Conservation (phyloP, 2,113 vertebrate genomes). For the Daboia siamensis region DNA sequence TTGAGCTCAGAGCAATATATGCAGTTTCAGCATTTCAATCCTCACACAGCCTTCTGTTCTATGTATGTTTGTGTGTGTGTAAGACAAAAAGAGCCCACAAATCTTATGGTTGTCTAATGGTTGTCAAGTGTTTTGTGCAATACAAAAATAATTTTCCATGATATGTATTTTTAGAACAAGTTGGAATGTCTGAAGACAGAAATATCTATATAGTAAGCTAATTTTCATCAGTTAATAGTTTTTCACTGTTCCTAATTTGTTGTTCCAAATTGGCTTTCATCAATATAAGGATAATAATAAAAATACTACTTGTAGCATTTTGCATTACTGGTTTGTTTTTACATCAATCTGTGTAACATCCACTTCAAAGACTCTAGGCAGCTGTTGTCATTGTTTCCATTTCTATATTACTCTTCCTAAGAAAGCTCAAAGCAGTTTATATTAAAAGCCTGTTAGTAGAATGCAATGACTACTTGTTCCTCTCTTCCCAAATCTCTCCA, state of each 20-base stretch:
- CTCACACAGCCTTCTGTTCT: background rate
- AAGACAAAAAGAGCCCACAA: background rate
- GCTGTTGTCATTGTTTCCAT: background rate
- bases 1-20: too few species aligned
- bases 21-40: background rate
- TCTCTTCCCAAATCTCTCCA: background rate
- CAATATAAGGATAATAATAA: background rate
- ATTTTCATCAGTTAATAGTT: background rate
- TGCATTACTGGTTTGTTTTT: background rate
- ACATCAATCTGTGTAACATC: background rate
- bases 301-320: background rate
- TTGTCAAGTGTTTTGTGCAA: background rate
- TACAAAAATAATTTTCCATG: background rate
- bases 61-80: background rate
- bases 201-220: background rate
- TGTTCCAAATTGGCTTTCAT: background rate
- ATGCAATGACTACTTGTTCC: background rate
- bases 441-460: background rate
- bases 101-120: background rate
- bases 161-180: background rate
- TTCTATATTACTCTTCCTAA: background rate
- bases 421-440: background rate
- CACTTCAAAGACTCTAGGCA: background rate
- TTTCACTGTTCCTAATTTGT: background rate
- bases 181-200: background rate